Evolutionary conservation across 2,797 vertebrate genomes (phyloP).

Genomic region (Alexandromys oeconomus): DNA sequence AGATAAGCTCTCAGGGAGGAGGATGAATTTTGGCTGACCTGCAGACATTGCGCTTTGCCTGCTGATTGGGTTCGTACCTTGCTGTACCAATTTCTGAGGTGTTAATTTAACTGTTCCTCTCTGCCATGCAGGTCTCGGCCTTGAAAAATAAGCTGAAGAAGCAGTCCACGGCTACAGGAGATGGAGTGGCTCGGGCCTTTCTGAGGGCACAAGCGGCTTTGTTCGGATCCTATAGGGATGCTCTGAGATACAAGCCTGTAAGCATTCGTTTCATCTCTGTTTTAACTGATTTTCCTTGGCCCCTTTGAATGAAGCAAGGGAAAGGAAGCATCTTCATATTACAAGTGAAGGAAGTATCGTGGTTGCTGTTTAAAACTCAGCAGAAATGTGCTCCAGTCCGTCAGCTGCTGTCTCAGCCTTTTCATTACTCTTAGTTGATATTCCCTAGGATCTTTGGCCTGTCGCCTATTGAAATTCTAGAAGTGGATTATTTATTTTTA

Average conservation of each 20-base stretch:
- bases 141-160: conserved; percentile 99
- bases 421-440: background rate
- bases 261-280: conserved; percentile 81
- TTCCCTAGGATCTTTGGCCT: background rate
- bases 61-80: conserved; percentile 93
- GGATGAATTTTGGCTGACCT: conserved; percentile 93
- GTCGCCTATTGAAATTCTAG: background rate
- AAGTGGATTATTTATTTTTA: conserved; percentile 11
- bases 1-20: conserved; percentile 91
- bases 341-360: background rate
- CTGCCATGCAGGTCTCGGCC: conserved; percentile 93
- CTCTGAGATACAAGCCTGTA: conserved; percentile 98
- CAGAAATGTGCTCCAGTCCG: background rate
- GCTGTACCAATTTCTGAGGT: conserved; percentile 96
- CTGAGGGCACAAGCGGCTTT: conserved; percentile 96
- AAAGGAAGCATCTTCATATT: background rate
- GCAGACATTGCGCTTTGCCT: conserved; percentile 95
- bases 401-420: background rate
- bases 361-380: conserved; percentile 10
- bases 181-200: conserved; percentile 96
- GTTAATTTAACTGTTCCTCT: conserved; percentile 95
- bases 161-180: conserved; percentile 97
- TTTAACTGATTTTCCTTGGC: background rate
- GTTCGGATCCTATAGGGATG: conserved; percentile 97
- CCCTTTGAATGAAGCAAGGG: background rate